Base-by-base conservation (phyloP, 2,797 vertebrate genomes). In the Takifugu rubripes region DNA sequence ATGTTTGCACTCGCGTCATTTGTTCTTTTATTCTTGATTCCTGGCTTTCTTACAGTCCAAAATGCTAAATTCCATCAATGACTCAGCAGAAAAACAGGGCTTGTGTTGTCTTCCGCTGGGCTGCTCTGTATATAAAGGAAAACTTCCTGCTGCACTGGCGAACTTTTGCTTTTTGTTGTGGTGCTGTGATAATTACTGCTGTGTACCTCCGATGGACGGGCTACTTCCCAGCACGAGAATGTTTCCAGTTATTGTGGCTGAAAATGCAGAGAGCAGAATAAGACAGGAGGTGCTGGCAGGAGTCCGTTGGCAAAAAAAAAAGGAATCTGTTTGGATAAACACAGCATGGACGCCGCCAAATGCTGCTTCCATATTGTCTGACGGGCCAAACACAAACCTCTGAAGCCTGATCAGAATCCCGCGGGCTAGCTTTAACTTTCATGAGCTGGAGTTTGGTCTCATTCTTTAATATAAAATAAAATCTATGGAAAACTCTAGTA, bases 241-340 rank as follows among this genome's bases (percentile, higher is more conserved):
- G 52, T 75, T 84, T 85, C 77, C 66, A 82, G 67, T 72, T 75
- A 70, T 76, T 78, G 62, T 68, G 68, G 58, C 51, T 56, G 61
- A 61, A 67, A 77, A 73, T 58, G 61, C 61, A 74, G 47, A 71
- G 51, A 25, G 57, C n/a, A 72, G 63, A 78, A 68, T 64, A 57
- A 63, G 56, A 81, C 55, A 29, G 72, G 74, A 71, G 25, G 42
- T 64, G 52, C 68, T 78, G 83, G 72, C 72, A 74, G 44, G 16
- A 43, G 56, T 70, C 55, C 54, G 64, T 57, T 70, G 66, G 54
- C 36, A 40, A 40, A 21, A 47, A 77, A 64, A 79, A 78, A 83
- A 70, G 3, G 24, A 59, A 79, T 80, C 64, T 80, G 75, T 83
- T 75, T 81, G 72, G 73, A 81, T 74, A 76, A 84, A 83, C 71